Evolutionary conservation across 2,113 vertebrate genomes (phyloP), one percentile per base, ranked within the genome.

Genomic region (Bubo bubo): DNA sequence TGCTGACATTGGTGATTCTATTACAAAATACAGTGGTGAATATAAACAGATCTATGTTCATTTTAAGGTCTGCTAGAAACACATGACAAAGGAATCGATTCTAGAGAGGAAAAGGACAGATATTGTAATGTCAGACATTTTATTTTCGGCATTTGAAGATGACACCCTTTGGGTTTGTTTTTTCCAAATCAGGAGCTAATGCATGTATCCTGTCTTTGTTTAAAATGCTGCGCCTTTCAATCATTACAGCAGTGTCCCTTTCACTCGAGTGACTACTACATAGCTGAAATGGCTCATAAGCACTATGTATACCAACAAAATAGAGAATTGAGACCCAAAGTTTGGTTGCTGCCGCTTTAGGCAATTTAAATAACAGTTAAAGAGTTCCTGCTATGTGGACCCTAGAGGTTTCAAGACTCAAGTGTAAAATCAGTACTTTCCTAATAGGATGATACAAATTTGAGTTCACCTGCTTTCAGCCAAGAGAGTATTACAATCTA

Each of bases 41-140:
- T 93, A 94, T 85, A 93, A 97, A 95, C 66, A 81, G 83, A 87
- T 95, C 86, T 91, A 47, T 95, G 83, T 84, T 94, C 75, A 95
- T 96, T 90, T 96, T 91, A 76, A 92, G 23, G 83, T 85, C 91
- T 84, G 56, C 41, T 74, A 85, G 66, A 82, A 88, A 76, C 55
- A 49, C 41, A 28, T 93, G 60, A 70, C 60, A 53, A 47, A 71
- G 30, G 45, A 84, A 88, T 96, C 10, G 16, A 81, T 93, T 94
- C 59, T 41, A 43, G 81, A 91, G 56, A 75, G 37, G 76, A 76
- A 82, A 93, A 93, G 56, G 76, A 53, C 52, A 72, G 30, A 39
- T 70, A 79, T 2, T 79, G 14, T 79, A 68, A 52, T 67, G 24
- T 70, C 58, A 89, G 49, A 73, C 84, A 30, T 67, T 60, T 89